phyloP scores from a whole-genome alignment of 2,888 invertebrate genomes.

The Nomada ruficornis region DNA sequence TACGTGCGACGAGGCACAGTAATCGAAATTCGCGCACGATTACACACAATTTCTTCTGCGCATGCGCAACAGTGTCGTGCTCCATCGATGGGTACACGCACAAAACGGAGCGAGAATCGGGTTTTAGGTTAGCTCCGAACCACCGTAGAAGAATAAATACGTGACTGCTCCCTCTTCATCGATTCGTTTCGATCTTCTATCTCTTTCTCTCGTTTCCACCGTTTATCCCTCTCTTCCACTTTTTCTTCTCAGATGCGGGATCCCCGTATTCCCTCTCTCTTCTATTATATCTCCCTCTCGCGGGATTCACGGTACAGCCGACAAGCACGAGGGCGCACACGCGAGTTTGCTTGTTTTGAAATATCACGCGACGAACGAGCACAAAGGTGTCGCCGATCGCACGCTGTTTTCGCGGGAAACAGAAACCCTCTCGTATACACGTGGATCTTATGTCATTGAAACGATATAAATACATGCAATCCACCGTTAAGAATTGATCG shows the following conservation, averaged over 20 bases:
- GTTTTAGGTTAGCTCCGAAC: slow-evolving; percentile 68
- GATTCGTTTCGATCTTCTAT: slow-evolving; percentile 32
- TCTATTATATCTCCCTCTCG: slow-evolving; percentile 40
- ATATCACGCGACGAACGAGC: slow-evolving; percentile 60
- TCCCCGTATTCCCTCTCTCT: slow-evolving; percentile 45
- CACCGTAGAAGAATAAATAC: slow-evolving; percentile 64
- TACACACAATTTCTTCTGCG: slow-evolving; percentile 52
- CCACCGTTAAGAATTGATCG: not conserved
- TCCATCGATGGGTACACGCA: slow-evolving; percentile 54
- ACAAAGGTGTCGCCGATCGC: slow-evolving; percentile 20
- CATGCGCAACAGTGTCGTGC: slow-evolving; percentile 63
- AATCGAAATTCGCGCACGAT: slow-evolving; percentile 71
- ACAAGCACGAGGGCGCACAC: slow-evolving; percentile 65
- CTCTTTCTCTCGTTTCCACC: slow-evolving; percentile 15
- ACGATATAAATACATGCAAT: not conserved
- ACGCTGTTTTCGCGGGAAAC: slow-evolving; percentile 57
- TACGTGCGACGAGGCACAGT: slow-evolving; percentile 32
- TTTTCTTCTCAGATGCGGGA: slow-evolving; percentile 18
- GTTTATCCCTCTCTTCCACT: slow-evolving; percentile 16
- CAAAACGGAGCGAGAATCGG: slow-evolving; percentile 56
- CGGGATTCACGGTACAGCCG: slow-evolving; percentile 44
- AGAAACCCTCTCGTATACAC: slow-evolving; percentile 28
- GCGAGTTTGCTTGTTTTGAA: slow-evolving; percentile 66
- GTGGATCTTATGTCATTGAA: slow-evolving; percentile 39
- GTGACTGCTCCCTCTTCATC: slow-evolving; percentile 36